Percentiles rank a stretch among this genome's conserved stretches.
These are phyloP conservation scores for Drosophila algonquin DNA, from an alignment of 2,888 invertebrate species.

Conservation along the genomic window DNA sequence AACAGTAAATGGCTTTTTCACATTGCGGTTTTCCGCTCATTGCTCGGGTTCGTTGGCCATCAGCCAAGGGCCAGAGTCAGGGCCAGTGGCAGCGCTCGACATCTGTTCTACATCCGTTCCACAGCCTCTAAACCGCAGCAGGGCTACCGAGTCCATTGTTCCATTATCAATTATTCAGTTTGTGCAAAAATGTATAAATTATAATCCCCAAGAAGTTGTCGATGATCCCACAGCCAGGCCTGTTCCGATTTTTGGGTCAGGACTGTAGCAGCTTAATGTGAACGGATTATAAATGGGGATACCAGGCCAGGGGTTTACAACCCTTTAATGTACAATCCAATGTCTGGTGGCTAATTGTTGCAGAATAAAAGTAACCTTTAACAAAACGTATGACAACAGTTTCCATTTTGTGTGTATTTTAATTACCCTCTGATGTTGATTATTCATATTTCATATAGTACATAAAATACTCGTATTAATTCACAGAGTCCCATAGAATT, in stretches of 20 bases:
- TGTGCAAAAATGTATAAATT: constrained; percentile 67
- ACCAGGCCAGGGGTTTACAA: neutral
- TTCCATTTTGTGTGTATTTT: constrained; percentile 13
- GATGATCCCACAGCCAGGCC: neutral
- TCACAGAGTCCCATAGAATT: constrained; percentile 6
- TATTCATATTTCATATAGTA: constrained; percentile 6
- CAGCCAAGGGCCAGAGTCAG: neutral
- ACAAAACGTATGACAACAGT: neutral
- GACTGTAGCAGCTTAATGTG: neutral
- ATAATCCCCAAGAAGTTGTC: constrained; percentile 32
- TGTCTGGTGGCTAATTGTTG: neutral
- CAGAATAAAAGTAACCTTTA: neutral
- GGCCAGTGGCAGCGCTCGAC: constrained; percentile 27
- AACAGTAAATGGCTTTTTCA: constrained; percentile 70
- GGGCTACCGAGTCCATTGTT: constrained; percentile 58
- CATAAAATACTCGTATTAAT: neutral
- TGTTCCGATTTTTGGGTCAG: neutral
- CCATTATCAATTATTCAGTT: constrained; percentile 68
- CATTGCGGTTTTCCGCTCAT: constrained; percentile 68
- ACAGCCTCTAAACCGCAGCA: constrained; percentile 54
- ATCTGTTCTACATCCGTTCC: constrained; percentile 59
- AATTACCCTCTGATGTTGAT: constrained; percentile 4
- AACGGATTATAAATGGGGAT: no score
- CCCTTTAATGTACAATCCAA: neutral
- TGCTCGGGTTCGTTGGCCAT: constrained; percentile 18